These are phyloP conservation scores for Idaea biselata DNA, from an alignment of 2,888 invertebrate genomes.

Conservation along the genomic window DNA sequence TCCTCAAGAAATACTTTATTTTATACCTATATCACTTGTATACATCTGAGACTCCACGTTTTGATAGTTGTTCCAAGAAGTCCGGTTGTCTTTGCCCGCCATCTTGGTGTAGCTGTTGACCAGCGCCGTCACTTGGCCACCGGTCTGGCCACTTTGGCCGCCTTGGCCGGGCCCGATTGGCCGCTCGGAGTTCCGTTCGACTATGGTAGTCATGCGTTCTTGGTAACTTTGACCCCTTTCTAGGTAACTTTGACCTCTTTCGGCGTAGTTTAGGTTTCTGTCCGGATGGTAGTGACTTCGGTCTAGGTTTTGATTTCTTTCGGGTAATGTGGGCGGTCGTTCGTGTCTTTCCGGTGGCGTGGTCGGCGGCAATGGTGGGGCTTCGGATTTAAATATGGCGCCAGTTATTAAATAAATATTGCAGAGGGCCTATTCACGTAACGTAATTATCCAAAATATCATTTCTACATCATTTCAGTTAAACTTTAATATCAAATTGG, in stretches of 20 bases:
- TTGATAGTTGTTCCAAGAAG: conserved; percentile 54
- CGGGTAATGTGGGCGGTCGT: too few species aligned
- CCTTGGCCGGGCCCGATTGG: not conserved
- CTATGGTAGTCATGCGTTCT: conserved; percentile 21
- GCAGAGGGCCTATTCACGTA: too few species aligned
- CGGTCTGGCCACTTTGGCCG: conserved; percentile 15
- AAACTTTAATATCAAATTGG: too few species aligned
- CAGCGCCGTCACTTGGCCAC: conserved; percentile 51
- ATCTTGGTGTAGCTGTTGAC: conserved; percentile 72
- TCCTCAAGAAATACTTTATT: too few species aligned
- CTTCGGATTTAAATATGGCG: too few species aligned
- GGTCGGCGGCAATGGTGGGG: too few species aligned
- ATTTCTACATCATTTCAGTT: too few species aligned
- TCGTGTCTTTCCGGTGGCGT: too few species aligned
- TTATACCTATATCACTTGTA: conserved; percentile 70
- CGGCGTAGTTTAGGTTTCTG: not conserved
- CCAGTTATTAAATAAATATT: too few species aligned
- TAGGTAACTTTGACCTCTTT: not conserved
- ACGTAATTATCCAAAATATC: too few species aligned
- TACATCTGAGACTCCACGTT: conserved; percentile 66
- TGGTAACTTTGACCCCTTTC: conserved; percentile 15
- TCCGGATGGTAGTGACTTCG: not conserved
- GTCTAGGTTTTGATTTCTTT: too few species aligned
- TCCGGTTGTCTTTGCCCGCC: conserved; percentile 47
- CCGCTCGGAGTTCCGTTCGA: conserved; percentile 18